Evolutionary conservation across 2,797 vertebrate species (phyloP).

Genomic region (Agapornis canus): DNA sequence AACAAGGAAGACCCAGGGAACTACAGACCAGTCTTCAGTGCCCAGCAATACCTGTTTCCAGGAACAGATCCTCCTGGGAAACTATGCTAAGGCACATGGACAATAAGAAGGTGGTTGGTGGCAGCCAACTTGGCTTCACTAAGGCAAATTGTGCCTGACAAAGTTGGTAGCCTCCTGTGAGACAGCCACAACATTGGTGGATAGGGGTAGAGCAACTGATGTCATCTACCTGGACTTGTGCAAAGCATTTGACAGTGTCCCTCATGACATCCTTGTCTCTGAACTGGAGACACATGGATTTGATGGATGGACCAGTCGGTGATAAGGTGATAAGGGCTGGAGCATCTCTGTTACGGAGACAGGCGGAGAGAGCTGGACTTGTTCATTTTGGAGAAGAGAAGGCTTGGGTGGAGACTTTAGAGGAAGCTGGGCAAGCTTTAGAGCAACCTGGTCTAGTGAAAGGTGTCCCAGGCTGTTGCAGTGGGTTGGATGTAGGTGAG

Average conservation of each 20-base stretch:
- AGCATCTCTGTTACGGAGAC: neutral
- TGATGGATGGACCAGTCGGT: neutral
- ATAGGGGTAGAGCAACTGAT: neutral
- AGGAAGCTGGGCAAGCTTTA: neutral
- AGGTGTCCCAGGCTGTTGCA: neutral
- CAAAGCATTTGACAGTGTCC: neutral
- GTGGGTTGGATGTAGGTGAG: neutral
- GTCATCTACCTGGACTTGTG: neutral
- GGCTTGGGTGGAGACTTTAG: neutral
- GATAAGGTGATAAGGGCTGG: neutral
- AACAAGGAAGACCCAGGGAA: neutral
- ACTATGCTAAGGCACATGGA: neutral
- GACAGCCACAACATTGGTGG: neutral
- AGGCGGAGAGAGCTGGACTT: neutral
- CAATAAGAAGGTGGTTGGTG: neutral
- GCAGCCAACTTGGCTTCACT: neutral
- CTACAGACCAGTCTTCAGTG: neutral
- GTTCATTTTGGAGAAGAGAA: neutral
- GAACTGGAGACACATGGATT: neutral
- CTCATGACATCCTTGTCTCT: neutral
- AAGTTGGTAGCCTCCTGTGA: neutral
- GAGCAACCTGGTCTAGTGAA: neutral
- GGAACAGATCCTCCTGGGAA: neutral
- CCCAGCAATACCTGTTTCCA: neutral
- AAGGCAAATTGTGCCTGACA: neutral